Evolutionary conservation across 2,797 vertebrate genomes (phyloP).

Genomic region (Threskiornis aethiopicus): DNA sequence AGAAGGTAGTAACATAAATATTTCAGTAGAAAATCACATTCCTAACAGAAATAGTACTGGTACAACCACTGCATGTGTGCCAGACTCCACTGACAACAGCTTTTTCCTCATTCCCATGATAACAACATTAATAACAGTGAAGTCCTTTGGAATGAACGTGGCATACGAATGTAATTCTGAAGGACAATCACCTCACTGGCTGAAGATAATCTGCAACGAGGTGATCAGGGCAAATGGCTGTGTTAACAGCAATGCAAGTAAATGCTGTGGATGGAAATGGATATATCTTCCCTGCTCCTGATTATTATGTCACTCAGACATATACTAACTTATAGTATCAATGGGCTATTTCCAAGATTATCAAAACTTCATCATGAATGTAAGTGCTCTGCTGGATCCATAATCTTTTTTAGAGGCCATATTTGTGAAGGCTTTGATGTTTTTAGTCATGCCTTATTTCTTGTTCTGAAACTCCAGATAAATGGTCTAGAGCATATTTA

Average conservation of each 20-base stretch:
- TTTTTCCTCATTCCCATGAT: neutral
- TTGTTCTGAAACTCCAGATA: neutral
- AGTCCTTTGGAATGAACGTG: slow-evolving; percentile 40
- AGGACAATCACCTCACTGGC: slow-evolving; percentile 3
- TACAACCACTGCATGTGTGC: neutral
- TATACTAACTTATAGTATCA: neutral
- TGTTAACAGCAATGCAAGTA: neutral
- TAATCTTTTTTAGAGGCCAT: neutral
- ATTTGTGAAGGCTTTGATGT: neutral
- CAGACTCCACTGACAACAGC: neutral
- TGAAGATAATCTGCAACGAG: neutral
- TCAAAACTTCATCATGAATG: neutral
- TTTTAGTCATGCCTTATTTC: neutral
- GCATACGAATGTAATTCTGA: neutral
- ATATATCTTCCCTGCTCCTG: neutral
- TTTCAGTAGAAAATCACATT: neutral
- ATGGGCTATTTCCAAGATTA: neutral
- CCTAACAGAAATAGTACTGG: neutral
- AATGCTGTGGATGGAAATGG: neutral
- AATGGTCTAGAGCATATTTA: neutral
- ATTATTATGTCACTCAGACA: neutral
- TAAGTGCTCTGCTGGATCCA: neutral
- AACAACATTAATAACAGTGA: neutral
- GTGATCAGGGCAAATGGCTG: neutral
- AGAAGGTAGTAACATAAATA: neutral